Evolutionary conservation across 2,888 invertebrate genomes (phyloP), one percentile per base, ranked within the genome.

Genomic region (Hydraecia micacea): DNA sequence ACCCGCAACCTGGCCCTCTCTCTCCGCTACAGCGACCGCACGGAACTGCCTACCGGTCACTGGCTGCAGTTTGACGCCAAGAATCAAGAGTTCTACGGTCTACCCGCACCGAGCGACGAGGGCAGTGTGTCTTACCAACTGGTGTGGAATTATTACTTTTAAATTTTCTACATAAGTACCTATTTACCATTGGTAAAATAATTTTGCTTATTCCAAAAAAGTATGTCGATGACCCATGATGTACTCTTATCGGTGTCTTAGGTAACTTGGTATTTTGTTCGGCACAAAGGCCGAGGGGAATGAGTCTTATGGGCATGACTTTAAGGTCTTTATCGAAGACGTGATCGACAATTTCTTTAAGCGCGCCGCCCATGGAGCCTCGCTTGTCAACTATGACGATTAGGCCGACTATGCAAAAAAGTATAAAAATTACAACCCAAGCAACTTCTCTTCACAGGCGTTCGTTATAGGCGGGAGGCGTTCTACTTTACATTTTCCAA

Each of bases 61-160:
- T 99, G 99, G 99, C 94, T 99, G 84, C 99, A 99, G 93, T 99
- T 99, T 92, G 99, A 99, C 93, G 97, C 97, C 2, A 98, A 98
- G 90, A 99, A 98, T 95, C 98, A 98, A 91, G 99, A 98, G 95
- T 98, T 99, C 95, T 98, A 98, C 92, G 99, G 99, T 0, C 97
- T 99, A 74, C 99, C 99, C 2, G 96, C 98, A 81, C 96, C 97
- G 0, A 96, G 96, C 2, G 98, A 99, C 92, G 97, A 97, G 36
- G 98, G 98, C 52, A 97, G 97, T 25, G 97, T 98, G 84, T 98
- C 98, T 89, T 99, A 98, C 91, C 98, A 98, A 88, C 95, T 99
- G 91, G 98, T 98, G 79, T 92, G 91, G 8, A 63, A 32, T 32
- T 32, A 62, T 62, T 28, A 60, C 28, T 60, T n/a, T 21, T 18